Evolutionary conservation across 2,888 invertebrate genomes (phyloP).

Genomic region (Synanthedon andrenaeformis): DNA sequence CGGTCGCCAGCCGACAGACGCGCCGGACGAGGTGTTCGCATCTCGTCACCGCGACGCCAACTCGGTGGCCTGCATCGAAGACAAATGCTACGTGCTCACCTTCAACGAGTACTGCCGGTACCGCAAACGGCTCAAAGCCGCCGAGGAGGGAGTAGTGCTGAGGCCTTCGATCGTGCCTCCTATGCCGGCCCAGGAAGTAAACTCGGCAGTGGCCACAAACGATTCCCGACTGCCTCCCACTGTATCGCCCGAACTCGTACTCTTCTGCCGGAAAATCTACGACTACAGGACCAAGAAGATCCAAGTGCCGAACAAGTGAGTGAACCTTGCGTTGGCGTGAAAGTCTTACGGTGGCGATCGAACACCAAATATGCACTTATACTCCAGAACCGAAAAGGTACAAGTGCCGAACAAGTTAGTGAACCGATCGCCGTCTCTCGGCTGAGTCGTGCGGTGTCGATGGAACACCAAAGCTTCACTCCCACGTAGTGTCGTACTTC

Average conservation of each 20-base stretch:
- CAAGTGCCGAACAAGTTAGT: too few species aligned
- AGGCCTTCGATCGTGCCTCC: conserved; percentile 81
- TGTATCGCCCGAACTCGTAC: conserved; percentile 84
- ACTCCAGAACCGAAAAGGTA: too few species aligned
- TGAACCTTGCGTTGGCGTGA: not conserved
- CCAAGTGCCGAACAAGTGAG: conserved; percentile 59
- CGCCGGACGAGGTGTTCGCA: conserved; percentile 94
- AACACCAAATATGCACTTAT: too few species aligned
- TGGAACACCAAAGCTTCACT: too few species aligned
- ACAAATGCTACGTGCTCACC: conserved; percentile 96
- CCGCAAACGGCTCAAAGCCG: conserved; percentile 82
- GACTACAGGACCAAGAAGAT: conserved; percentile 91
- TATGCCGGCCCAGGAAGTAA: conserved; percentile 69
- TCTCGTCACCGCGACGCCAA: conserved; percentile 95
- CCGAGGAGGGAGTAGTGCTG: conserved; percentile 80
- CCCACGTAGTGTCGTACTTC: too few species aligned
- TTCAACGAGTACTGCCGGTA: conserved; percentile 98
- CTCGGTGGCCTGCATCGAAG: conserved; percentile 97
- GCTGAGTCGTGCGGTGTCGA: too few species aligned
- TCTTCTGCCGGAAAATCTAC: conserved; percentile 93
- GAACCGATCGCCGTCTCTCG: too few species aligned
- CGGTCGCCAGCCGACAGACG: conserved; percentile 83
- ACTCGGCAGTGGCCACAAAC: conserved; percentile 54
- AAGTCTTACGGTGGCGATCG: not conserved
- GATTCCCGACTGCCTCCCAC: conserved; percentile 75